phyloP scores from a whole-genome alignment of 2,797 vertebrate species.

The Falco rusticolus region DNA sequence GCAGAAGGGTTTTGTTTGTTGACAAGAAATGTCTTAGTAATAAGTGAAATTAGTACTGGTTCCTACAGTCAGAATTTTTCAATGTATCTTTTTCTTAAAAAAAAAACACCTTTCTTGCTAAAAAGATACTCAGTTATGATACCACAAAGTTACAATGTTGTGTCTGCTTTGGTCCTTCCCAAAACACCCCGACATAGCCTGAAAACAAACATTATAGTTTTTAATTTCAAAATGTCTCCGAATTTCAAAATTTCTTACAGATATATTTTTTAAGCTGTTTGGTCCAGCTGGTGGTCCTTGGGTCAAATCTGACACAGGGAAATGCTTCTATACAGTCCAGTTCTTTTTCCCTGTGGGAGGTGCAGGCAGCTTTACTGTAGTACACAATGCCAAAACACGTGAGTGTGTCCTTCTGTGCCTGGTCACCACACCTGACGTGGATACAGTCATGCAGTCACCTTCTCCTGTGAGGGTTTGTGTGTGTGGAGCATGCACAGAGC shows the following conservation, averaged over 20 bases:
- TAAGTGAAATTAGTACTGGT: neutral
- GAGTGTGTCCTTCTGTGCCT: neutral
- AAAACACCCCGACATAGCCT: neutral
- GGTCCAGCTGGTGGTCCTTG: neutral
- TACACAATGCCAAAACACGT: fast-evolving
- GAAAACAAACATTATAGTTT: neutral
- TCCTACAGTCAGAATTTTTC: neutral
- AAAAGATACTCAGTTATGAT: neutral
- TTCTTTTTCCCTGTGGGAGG: neutral
- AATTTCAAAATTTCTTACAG: neutral
- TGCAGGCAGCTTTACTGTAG: neutral
- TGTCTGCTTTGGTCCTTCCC: neutral
- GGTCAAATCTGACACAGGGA: neutral
- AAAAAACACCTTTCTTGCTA: neutral
- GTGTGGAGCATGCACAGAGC: neutral
- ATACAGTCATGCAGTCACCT: neutral
- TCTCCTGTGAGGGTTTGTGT: neutral
- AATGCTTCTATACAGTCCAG: neutral
- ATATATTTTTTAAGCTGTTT: neutral
- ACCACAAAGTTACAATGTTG: neutral
- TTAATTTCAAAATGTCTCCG: neutral
- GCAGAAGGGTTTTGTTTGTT: neutral
- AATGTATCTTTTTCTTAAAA: neutral
- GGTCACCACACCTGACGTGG: neutral
- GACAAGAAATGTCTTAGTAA: neutral